These are phyloP conservation scores for Eudasyphora cyanicolor DNA, from an alignment of 2,888 invertebrate species.

Conservation along the genomic window DNA sequence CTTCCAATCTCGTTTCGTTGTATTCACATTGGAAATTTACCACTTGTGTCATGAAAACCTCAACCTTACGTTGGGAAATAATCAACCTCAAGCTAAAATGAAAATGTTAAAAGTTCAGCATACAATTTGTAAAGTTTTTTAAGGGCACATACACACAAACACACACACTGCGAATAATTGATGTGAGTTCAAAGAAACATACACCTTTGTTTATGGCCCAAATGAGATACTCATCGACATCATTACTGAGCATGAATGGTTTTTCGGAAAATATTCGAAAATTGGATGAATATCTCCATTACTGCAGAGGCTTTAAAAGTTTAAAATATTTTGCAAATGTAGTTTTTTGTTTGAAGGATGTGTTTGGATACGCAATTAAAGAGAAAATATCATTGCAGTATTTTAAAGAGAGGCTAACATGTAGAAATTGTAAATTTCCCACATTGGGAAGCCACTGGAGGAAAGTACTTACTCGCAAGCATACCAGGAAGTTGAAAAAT, in stretches of 20 bases:
- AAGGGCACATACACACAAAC: background rate
- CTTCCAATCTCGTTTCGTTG: background rate
- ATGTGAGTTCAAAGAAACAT: background rate
- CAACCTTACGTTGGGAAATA: too few species aligned
- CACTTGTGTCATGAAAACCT: background rate
- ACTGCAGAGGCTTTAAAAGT: background rate
- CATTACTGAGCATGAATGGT: background rate
- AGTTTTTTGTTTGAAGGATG: too few species aligned
- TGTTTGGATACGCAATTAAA: too few species aligned
- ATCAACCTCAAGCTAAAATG: background rate
- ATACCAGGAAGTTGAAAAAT: too few species aligned
- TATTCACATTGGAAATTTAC: background rate
- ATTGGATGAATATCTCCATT: background rate
- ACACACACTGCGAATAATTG: background rate
- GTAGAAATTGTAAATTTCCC: too few species aligned
- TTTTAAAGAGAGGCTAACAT: too few species aligned
- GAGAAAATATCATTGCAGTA: too few species aligned
- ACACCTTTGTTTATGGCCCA: background rate
- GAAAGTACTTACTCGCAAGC: too few species aligned
- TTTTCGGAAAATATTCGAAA: background rate
- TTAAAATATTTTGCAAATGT: background rate
- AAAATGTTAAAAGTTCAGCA: background rate
- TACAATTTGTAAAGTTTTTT: background rate
- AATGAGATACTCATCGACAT: background rate
- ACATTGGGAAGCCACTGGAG: too few species aligned